Base-by-base conservation (phyloP, 2,113 vertebrate species). In the Chaetodon auriga region DNA sequence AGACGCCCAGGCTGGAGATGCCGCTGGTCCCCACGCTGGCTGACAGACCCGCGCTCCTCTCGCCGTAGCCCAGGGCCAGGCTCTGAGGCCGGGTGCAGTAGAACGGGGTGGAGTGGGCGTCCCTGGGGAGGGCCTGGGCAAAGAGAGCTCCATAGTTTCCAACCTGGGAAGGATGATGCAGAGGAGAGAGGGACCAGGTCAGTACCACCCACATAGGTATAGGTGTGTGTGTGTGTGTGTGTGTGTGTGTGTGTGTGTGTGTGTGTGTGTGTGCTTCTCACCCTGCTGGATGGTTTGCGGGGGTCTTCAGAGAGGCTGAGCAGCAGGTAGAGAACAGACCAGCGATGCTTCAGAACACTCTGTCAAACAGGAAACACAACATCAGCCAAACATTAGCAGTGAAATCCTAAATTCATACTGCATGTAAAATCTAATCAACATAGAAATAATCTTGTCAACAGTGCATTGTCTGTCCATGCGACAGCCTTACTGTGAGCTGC, bases 251-350 rank as follows among this genome's bases (percentile, higher is more conserved):
- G 30, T 30, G 30, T 30, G 30, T 30, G 30, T 54, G 19, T n/a
- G 18, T 55, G 8, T 23, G 0, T 15, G 58, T 19, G 3, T 21
- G 36, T 10, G 30, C 11, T 2, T 15, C 89, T 73, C 87, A 98
- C 98, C 96, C 99, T 97, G 90, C 88, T 94, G 68, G 96, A 95
- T 1, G 96, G 97, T 81, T 97, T 99, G 54, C 97, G 97, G 16
- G 98, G 98, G 84, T 99, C 98, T 91, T 99, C 98, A 87, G 97
- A 98, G 71, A 99, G 97, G 90, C 97, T 99, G 63, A 99, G 97
- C 89, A 99, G 90, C 93, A 99, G 95, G 95, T 99, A 99, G 87
- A 99, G 97, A 82, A 99, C 94, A 57, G 98, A 97, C 98, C 98
- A 99, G 87, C 97, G 97, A 87, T 99, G 97, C 92, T 99, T 99